These are phyloP conservation scores for Hydrozoanthus gracilis DNA, from an alignment of 92 coral and sea anemone genomes.

Conservation along the genomic window DNA sequence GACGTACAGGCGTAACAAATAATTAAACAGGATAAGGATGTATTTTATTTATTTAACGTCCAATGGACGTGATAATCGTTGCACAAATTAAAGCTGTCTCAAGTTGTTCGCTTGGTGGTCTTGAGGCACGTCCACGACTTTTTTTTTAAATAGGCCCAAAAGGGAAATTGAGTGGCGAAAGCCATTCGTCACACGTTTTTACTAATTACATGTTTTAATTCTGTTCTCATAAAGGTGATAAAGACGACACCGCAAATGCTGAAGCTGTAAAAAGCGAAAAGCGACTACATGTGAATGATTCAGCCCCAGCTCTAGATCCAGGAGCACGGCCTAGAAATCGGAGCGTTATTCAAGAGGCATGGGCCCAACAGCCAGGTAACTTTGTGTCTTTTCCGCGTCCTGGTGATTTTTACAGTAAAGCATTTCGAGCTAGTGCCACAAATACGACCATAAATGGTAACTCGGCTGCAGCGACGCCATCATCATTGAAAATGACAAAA, in stretches of 20 bases:
- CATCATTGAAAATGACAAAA: not conserved
- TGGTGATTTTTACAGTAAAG: not conserved
- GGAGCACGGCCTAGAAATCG: not conserved
- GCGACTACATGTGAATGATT: not conserved
- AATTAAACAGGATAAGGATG: too few relatives aligned
- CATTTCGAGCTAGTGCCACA: constrained; percentile 16
- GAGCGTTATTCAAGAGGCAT: constrained; percentile 17
- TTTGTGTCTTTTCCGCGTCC: not conserved
- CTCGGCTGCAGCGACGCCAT: not conserved
- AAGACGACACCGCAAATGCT: not conserved
- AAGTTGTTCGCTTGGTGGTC: too few relatives aligned
- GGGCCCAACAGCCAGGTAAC: not conserved
- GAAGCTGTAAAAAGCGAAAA: not conserved
- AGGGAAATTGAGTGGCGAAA: too few relatives aligned
- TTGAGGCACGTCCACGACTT: too few relatives aligned
- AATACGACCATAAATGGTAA: not conserved
- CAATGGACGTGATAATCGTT: too few relatives aligned
- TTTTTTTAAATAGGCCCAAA: too few relatives aligned
- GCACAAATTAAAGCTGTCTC: too few relatives aligned
- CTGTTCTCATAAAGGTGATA: too few relatives aligned
- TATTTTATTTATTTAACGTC: too few relatives aligned
- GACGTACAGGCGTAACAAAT: too few relatives aligned
- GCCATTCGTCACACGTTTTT: too few relatives aligned
- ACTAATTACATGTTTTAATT: too few relatives aligned
- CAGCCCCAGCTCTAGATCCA: not conserved